Base-by-base conservation (phyloP, 2,888 invertebrate species). In the Parelbella ahira region DNA sequence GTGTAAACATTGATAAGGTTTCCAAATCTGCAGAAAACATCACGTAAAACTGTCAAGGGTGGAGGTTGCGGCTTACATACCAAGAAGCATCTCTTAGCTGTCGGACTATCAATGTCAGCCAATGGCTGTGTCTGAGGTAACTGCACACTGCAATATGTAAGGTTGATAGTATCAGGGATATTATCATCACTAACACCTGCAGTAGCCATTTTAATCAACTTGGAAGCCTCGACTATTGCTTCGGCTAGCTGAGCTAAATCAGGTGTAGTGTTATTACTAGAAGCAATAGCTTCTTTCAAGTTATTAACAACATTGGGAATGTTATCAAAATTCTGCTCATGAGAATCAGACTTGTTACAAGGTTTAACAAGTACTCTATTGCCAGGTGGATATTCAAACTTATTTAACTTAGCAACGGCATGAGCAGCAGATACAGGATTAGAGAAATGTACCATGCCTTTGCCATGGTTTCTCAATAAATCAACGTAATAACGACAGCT, bases 331-430 rank as follows among this genome's bases (percentile, higher is more conserved):
- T 58, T 60, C 33, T 65, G 51, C 33, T 72, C 69, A 34, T 64
- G 56, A 7, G 53, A 23, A 41, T 68, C 64, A 59, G 63, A 68
- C 11, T 77, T 74, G 27, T 65, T 68, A 43, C 92, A 91, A 5
- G 92, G 92, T 61, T 91, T 91, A 1, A 95, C 93, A 60, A 93
- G 93, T 51, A 97, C 88, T 47, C 93, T 90, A 60, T 93, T 91
- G 8, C 97, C 97, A 10, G 95, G 94, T 0, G 97, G 97, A 80
- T 97, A 97, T 74, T 97, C 97, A 74, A 97, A 94, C 2, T 94
- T 94, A 71, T 97, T 93, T 27, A 97, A 88, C 75, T 97, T 97
- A 52, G 96, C 94, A 55, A 93, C 91, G 29, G 94, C 94, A 78
- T 94, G 93, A 0, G 81, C 68, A 30, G 86, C 87, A 8, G 78